Conservation (phyloP, 2,113 vertebrate genomes). For the Meriones unguiculatus region DNA sequence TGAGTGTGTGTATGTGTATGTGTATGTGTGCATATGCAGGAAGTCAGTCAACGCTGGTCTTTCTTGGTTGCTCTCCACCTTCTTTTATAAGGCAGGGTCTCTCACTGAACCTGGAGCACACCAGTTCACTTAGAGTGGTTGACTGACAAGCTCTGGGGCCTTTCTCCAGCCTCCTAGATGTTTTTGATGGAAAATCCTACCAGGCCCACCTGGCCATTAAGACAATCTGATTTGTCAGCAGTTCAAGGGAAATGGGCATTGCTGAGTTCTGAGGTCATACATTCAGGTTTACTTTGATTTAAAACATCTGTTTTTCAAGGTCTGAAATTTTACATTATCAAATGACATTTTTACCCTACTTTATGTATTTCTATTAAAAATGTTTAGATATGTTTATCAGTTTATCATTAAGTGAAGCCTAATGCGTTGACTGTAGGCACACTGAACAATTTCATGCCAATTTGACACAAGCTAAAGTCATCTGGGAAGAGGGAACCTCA, state of each 20-base stretch:
- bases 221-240: neutral
- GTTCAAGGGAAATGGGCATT: neutral
- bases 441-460: neutral
- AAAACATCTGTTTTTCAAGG: neutral
- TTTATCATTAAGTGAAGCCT: neutral
- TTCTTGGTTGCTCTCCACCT: neutral
- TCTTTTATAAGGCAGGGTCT: neutral
- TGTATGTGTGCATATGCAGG: neutral
- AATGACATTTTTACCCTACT: neutral
- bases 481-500: neutral
- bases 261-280: neutral
- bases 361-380: neutral
- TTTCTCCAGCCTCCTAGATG: neutral
- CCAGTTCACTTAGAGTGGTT: neutral
- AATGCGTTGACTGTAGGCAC: neutral
- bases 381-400: neutral
- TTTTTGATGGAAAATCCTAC: neutral
- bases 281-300: slow-evolving; percentile 21
- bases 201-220: neutral
- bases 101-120: neutral
- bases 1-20: neutral
- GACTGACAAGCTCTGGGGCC: neutral
- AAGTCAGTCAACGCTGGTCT: neutral
- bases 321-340: neutral
- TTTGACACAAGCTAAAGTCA: neutral